These are phyloP conservation scores for Saccopteryx leptura DNA, from an alignment of 2,113 vertebrate genomes.

Conservation along the genomic window DNA sequence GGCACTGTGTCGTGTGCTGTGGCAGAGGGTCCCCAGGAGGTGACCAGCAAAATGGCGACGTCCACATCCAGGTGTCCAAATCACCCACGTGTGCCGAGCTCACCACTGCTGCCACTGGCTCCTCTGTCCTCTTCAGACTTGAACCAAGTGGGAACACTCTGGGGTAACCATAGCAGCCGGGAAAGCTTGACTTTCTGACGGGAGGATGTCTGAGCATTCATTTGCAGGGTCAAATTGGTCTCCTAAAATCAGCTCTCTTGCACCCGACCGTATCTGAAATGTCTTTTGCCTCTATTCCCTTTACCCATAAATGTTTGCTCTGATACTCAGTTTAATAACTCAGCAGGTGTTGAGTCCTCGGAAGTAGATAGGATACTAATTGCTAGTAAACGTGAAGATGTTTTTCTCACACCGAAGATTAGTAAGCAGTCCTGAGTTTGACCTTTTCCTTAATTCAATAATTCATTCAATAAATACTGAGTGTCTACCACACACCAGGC, in stretches of 20 bases:
- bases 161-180: not conserved
- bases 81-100: fast-evolving
- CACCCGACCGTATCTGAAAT: not conserved
- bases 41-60: fast-evolving
- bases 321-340: not conserved
- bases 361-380: not conserved
- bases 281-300: not conserved
- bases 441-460: not conserved
- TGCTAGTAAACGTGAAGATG: not conserved
- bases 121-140: not conserved
- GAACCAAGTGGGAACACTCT: not conserved
- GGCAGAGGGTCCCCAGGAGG: not conserved
- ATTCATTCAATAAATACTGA: not conserved
- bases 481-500: not conserved
- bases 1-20: fast-evolving
- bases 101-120: fast-evolving
- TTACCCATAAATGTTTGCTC: not conserved
- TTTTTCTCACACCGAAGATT: conserved; percentile 20
- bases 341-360: not conserved
- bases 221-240: not conserved
- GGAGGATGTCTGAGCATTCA: not conserved
- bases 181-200: not conserved
- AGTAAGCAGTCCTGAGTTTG: not conserved
- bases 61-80: not conserved
- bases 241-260: not conserved